Conservation (phyloP, 35 echinoderm and acorn worm genomes). For the Ptychodera flava region DNA sequence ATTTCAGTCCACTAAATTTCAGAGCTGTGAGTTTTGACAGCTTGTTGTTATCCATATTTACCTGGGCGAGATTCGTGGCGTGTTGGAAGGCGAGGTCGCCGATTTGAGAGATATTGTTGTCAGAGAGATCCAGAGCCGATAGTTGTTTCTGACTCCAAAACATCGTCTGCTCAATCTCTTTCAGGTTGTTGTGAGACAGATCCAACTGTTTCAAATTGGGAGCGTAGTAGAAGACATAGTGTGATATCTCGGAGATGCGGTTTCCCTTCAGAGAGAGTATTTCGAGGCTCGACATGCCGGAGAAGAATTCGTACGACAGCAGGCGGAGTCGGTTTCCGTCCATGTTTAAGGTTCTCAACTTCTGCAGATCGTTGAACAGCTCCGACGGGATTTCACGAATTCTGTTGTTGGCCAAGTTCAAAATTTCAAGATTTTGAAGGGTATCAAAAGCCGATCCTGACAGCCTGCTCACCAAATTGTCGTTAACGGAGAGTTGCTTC, state of each 20-base stretch:
- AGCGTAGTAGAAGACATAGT: not conserved
- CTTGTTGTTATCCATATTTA: not conserved
- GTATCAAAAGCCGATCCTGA: not conserved
- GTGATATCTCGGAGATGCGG: not conserved
- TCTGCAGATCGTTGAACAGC: not conserved
- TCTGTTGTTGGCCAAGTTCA: not conserved
- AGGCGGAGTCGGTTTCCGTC: not conserved
- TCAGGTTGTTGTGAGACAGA: not conserved
- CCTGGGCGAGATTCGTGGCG: not conserved
- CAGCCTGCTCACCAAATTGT: not conserved
- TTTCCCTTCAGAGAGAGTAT: not conserved
- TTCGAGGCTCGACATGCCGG: not conserved
- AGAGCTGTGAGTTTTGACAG: not conserved
- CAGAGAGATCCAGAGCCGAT: not conserved
- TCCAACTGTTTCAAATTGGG: not conserved
- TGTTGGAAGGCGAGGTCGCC: not conserved
- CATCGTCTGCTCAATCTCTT: not conserved
- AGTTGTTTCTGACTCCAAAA: not conserved
- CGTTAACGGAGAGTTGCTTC: not conserved
- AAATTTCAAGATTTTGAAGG: not conserved
- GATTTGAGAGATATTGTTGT: not conserved
- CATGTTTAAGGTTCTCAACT: not conserved
- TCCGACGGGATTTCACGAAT: not conserved
- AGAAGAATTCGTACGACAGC: not conserved
- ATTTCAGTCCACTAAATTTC: not conserved